These are phyloP conservation scores for Penaeus vannamei DNA, from an alignment of 1,140 invertebrate species.

Conservation along the genomic window DNA sequence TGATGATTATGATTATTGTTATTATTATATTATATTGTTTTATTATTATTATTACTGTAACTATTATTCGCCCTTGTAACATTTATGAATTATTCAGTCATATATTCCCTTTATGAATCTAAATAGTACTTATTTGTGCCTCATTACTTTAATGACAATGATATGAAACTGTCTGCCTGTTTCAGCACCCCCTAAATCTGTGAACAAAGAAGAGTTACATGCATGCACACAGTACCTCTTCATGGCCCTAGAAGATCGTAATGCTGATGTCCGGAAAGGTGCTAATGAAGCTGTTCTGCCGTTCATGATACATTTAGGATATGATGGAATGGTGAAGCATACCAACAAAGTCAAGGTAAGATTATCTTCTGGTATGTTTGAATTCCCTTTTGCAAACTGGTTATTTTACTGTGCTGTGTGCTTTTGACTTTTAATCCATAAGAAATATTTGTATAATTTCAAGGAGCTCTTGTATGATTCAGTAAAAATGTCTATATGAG, in stretches of 20 bases:
- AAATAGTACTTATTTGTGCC: too few species aligned
- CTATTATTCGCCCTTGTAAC: too few species aligned
- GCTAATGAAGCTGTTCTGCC: slow-evolving; percentile 90
- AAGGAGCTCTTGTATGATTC: too few species aligned
- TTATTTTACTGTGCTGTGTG: neutral
- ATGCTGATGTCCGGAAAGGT: slow-evolving; percentile 90
- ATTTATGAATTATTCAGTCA: too few species aligned
- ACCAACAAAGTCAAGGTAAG: slow-evolving; percentile 86
- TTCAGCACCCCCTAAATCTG: slow-evolving; percentile 61
- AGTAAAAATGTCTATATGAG: too few species aligned
- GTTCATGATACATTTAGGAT: slow-evolving; percentile 94
- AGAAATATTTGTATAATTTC: too few species aligned
- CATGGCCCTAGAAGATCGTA: slow-evolving; percentile 90
- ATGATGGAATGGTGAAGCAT: slow-evolving; percentile 84
- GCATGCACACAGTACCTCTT: slow-evolving; percentile 86
- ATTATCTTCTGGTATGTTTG: slow-evolving; percentile 54
- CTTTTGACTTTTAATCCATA: too few species aligned
- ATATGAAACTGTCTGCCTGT: neutral
- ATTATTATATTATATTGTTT: too few species aligned
- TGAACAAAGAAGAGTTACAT: slow-evolving; percentile 82
- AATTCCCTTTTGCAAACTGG: neutral
- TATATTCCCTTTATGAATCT: too few species aligned
- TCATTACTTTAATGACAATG: neutral
- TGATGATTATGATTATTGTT: too few species aligned
- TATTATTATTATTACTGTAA: too few species aligned